Evolutionary conservation across 2,113 vertebrate genomes (phyloP).

Genomic region (Dipodomys spectabilis): DNA sequence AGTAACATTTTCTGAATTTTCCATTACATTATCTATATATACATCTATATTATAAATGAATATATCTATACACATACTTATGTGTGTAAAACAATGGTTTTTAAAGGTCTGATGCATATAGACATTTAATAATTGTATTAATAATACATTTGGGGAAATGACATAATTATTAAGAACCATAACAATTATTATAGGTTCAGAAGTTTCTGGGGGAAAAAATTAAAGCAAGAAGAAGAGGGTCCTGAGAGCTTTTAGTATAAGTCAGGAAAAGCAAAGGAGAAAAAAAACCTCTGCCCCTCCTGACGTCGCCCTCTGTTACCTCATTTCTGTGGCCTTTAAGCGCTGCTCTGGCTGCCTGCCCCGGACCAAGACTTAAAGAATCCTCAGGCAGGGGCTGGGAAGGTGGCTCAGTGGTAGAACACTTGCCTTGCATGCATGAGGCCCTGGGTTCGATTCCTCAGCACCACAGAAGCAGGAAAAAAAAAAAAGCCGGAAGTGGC

Average conservation of each 20-base stretch:
- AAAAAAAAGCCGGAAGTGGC: too few species aligned
- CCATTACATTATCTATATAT: too few species aligned
- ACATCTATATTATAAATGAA: too few species aligned
- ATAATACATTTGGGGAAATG: too few species aligned
- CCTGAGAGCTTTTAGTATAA: not conserved
- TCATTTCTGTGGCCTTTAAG: not conserved
- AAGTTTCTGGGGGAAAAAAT: not conserved
- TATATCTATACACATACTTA: too few species aligned
- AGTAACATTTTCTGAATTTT: not conserved
- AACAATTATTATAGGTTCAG: not conserved
- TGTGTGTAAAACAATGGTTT: too few species aligned
- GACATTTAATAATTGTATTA: too few species aligned
- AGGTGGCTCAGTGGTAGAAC: too few species aligned
- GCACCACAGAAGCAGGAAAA: too few species aligned
- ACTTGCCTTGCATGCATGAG: too few species aligned
- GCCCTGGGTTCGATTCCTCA: too few species aligned
- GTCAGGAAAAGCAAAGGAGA: not conserved
- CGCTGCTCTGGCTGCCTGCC: not conserved
- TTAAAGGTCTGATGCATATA: rapidly evolving
- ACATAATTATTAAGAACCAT: not conserved
- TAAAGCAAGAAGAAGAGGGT: not conserved
- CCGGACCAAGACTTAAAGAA: not conserved
- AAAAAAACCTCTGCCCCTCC: too few species aligned
- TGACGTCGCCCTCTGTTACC: not conserved
- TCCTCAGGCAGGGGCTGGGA: not conserved